A percentile compares a stretch with the other conserved stretches of the same genome.
Evolutionary conservation across 2,797 vertebrate genomes (phyloP).

Genomic region (Hafferia zeledoni): DNA sequence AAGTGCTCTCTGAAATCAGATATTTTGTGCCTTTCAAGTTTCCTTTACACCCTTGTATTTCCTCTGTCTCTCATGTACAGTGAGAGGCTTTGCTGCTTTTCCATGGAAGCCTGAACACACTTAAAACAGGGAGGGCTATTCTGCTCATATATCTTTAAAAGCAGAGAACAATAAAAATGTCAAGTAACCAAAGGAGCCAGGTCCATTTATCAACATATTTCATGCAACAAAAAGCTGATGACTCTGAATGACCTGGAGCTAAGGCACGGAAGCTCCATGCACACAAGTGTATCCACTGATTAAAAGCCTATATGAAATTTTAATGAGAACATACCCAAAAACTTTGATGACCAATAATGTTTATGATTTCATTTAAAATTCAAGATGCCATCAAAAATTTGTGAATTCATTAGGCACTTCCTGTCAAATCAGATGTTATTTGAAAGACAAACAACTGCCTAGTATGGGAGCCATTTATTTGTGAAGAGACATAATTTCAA

Average conservation of each 20-base stretch:
- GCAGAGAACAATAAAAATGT: not conserved
- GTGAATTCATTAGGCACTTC: not conserved
- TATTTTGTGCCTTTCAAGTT: not conserved
- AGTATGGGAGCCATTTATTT: not conserved
- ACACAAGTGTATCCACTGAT: not conserved
- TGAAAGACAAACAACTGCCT: not conserved
- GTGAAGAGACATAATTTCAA: not conserved
- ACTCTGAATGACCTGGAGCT: not conserved
- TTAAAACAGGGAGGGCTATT: not conserved
- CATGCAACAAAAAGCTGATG: not conserved
- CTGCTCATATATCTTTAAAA: not conserved
- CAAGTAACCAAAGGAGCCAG: not conserved
- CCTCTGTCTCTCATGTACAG: not conserved
- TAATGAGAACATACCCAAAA: not conserved
- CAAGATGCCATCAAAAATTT: not conserved
- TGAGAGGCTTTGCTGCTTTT: not conserved
- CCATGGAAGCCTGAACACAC: not conserved
- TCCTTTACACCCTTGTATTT: not conserved
- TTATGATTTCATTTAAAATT: slow-evolving; percentile 3
- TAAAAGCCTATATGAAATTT: not conserved
- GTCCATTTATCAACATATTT: not conserved
- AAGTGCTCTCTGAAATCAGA: not conserved
- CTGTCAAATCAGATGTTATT: not conserved
- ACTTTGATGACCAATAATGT: not conserved
- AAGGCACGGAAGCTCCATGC: not conserved